phyloP scores from a whole-genome alignment of 2,888 invertebrate species.

The Axea sp. region DNA sequence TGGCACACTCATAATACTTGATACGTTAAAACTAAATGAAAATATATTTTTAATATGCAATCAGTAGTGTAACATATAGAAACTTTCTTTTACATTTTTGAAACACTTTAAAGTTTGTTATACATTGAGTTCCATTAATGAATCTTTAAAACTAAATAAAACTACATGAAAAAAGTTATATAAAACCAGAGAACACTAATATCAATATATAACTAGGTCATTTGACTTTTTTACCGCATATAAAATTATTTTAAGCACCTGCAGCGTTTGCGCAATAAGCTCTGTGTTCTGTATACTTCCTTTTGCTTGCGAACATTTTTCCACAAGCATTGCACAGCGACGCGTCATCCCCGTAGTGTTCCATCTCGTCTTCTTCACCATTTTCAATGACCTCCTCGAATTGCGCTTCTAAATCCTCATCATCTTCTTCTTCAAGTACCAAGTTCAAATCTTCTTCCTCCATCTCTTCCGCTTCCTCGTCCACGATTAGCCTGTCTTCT shows the following conservation, averaged over 20 bases:
- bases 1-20: too few relatives aligned
- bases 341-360: conserved; percentile 25
- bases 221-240: too few relatives aligned
- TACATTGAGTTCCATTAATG: too few relatives aligned
- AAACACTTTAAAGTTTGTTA: too few relatives aligned
- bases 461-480: conserved; percentile 17
- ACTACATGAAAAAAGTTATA: too few relatives aligned
- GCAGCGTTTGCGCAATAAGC: conserved; percentile 32
- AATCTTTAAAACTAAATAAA: too few relatives aligned
- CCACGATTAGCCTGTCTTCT: background rate
- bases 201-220: too few relatives aligned
- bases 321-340: conserved; percentile 55
- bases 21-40: too few relatives aligned
- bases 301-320: conserved; percentile 42
- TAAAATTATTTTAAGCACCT: conserved; percentile 19
- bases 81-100: too few relatives aligned
- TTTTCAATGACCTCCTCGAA: conserved; percentile 58
- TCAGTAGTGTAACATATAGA: too few relatives aligned
- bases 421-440: conserved; percentile 52
- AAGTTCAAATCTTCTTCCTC: conserved; percentile 36
- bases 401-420: conserved; percentile 42
- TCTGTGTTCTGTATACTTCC: conserved; percentile 46
- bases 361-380: conserved; percentile 23
- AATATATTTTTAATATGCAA: too few relatives aligned
- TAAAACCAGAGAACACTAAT: too few relatives aligned